Conservation (phyloP, 2,888 invertebrate genomes). For the Chalcis sispes region DNA sequence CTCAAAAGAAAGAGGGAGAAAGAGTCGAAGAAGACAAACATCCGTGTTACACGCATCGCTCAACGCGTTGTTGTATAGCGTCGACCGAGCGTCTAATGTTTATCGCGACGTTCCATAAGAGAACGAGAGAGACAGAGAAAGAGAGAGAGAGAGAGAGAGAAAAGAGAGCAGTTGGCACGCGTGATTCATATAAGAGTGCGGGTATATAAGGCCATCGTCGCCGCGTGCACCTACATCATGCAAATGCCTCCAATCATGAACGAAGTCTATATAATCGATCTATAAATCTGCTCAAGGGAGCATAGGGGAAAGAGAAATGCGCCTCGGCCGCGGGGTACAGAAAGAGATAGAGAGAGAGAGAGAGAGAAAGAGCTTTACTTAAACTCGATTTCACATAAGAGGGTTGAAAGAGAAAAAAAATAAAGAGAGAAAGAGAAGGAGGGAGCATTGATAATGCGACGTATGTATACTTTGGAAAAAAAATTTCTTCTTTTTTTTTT, state of each 20-base stretch:
- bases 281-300: conserved; percentile 74
- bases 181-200: conserved; percentile 69
- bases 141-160: too few species aligned
- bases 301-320: conserved; percentile 57
- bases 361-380: conserved; percentile 16
- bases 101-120: conserved; percentile 72
- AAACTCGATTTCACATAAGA: not conserved
- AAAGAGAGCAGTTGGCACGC: conserved; percentile 70
- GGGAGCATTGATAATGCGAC: too few species aligned
- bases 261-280: conserved; percentile 75
- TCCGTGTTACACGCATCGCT: conserved; percentile 68
- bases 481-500: too few species aligned
- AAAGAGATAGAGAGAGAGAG: conserved; percentile 54
- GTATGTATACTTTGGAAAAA: too few species aligned
- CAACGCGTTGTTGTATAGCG: conserved; percentile 59
- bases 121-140: too few species aligned
- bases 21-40: conserved; percentile 64
- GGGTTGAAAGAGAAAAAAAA: not conserved
- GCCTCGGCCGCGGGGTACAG: conserved; percentile 8
- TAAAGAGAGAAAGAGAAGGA: not conserved
- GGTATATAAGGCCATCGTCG: conserved; percentile 47
- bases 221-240: conserved; percentile 70
- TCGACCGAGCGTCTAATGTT: conserved; percentile 67
- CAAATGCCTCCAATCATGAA: conserved; percentile 75
- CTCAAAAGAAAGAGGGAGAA: conserved; percentile 42